A percentile compares a stretch with the other conserved stretches of the same genome.
Evolutionary conservation across 2,797 vertebrate genomes (phyloP).

Genomic region (Amblyraja radiata): DNA sequence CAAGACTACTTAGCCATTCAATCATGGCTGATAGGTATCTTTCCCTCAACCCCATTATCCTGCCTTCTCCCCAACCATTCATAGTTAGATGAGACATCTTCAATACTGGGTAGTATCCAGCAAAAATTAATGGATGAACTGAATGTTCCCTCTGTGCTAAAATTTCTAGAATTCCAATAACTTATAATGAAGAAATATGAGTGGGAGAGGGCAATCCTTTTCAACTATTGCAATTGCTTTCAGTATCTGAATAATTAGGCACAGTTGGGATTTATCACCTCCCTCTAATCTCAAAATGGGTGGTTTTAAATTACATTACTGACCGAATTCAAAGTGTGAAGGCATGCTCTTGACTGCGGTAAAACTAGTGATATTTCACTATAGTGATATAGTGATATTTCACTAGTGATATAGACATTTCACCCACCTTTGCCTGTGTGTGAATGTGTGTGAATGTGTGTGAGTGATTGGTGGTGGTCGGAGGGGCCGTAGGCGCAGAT

Average conservation of each 20-base stretch:
- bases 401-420: too few species aligned
- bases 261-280: not conserved
- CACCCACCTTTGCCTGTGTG: too few species aligned
- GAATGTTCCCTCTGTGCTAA: not conserved
- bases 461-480: too few species aligned
- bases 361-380: not conserved
- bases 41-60: too few species aligned
- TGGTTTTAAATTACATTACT: not conserved
- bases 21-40: too few species aligned
- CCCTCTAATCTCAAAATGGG: not conserved
- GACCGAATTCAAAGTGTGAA: not conserved
- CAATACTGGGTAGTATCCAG: too few species aligned
- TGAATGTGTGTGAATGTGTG: too few species aligned
- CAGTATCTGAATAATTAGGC: not conserved
- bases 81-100: not conserved
- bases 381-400: too few species aligned
- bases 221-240: not conserved
- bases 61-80: too few species aligned
- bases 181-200: too few species aligned
- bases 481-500: too few species aligned
- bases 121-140: not conserved
- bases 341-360: not conserved
- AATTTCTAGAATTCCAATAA: not conserved
- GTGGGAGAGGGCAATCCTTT: not conserved
- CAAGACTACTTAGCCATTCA: too few species aligned